phyloP scores from a whole-genome alignment of 1,140 invertebrate genomes.

The Cephus cinctus region DNA sequence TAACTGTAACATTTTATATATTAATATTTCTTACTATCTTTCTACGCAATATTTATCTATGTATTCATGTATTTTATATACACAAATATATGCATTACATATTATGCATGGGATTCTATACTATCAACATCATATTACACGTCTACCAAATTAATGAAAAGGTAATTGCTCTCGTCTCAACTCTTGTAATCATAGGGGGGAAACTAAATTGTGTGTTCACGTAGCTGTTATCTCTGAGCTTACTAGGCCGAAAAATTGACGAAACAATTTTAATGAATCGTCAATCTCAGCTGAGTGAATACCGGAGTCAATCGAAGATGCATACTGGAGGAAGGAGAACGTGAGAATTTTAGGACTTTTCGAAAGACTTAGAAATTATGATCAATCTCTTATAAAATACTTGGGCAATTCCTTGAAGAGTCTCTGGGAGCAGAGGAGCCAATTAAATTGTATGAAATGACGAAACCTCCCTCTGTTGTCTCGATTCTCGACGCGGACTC shows the following conservation, averaged over 20 bases:
- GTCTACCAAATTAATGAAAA: no score
- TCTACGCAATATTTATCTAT: constrained; percentile 36
- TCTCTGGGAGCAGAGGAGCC: background rate
- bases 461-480: background rate
- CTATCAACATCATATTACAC: constrained; percentile 11
- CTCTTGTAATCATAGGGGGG: no score
- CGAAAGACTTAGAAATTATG: background rate
- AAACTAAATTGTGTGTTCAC: no score
- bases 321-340: no score
- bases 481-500: background rate
- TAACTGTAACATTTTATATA: constrained; percentile 31
- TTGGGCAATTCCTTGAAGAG: background rate
- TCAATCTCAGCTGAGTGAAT: no score
- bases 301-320: no score
- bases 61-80: no score
- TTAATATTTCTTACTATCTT: constrained; percentile 20
- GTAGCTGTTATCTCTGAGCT: no score
- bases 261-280: no score
- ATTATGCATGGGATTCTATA: constrained; percentile 12
- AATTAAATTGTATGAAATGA: background rate
- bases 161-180: no score
- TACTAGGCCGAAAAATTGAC: no score
- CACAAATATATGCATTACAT: constrained; percentile 36
- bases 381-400: background rate
- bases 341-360: no score